A percentile compares a stretch with the other conserved stretches of the same genome.
Evolutionary conservation across 2,113 vertebrate species (phyloP).

Genomic region (Tiliqua scincoides): DNA sequence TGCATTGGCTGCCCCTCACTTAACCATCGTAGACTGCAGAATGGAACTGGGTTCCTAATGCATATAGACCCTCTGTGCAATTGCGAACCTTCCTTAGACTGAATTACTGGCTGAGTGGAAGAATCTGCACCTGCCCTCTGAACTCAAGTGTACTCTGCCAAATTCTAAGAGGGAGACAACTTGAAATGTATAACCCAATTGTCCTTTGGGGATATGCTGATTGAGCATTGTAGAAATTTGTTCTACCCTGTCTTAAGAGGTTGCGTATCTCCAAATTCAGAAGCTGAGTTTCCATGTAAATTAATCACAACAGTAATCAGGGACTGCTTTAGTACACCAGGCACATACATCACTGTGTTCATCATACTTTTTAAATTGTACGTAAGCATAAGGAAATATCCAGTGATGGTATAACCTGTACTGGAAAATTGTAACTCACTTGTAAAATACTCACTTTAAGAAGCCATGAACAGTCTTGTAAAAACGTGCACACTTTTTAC

Average conservation of each 20-base stretch:
- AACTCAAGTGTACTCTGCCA: no score
- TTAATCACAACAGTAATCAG: neutral
- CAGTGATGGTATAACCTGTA: constrained; percentile 35
- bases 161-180: neutral
- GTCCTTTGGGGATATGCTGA: neutral
- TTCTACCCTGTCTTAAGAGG: neutral
- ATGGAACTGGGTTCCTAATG: no score
- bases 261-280: neutral
- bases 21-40: no score
- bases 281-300: constrained; percentile 6
- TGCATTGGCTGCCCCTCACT: no score
- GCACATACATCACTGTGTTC: constrained; percentile 21
- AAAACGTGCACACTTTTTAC: constrained; percentile 57
- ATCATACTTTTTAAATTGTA: constrained; percentile 47
- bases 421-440: constrained; percentile 19
- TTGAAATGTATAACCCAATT: neutral
- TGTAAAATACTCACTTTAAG: constrained; percentile 64
- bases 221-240: neutral
- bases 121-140: no score
- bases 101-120: no score
- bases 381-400: constrained; percentile 49
- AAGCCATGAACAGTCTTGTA: constrained; percentile 58
- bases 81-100: no score
- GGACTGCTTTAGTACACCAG: constrained; percentile 41
- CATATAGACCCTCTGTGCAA: no score